Base-by-base conservation (phyloP, 2,888 invertebrate genomes). In the Dryomyza anilis region DNA sequence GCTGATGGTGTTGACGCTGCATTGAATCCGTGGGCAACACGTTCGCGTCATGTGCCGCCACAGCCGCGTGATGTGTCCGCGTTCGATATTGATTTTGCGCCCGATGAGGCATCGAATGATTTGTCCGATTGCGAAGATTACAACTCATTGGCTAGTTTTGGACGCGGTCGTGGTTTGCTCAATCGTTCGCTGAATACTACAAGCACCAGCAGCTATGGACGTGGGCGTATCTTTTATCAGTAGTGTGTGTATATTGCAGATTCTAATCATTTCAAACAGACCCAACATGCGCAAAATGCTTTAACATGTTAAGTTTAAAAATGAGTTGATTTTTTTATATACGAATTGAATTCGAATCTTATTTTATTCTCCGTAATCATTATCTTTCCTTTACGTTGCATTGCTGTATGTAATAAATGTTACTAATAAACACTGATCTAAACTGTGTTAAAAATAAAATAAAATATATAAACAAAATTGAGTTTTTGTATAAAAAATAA, bases 1-100 rank as follows among this genome's bases (percentile, higher is more conserved):
- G 69, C 59, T 23, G 68, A 67, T 53, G 69, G n/a, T n/a, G n/a
- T n/a, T n/a, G n/a, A 69, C 46, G 56, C 43, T 6, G 57, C 68
- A 46, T 33, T 69, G 2, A 75, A 74, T 67, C 74, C 71, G 1
- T 76, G 75, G 75, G 55, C 71, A 43, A 66, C 65, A 25, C 73
- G 74, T 46, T 71, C 72, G 3, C 72, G 71, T 14, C 65, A 64
- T 58, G 67, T 73, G 12, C 75, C 74, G n/a, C 75, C 74, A 14
- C 70, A 64, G 19, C 62, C 69, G 64, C 72, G 73, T 1, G 72
- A 75, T 50, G 55, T 64, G n/a, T 72, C 74, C 12, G 62, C 71
- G 36, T 74, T 74, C 36, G 64, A 68, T 27, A 70, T 75, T 21
- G 70, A 73, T 45, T 66, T 65, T 36, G 65, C 50, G 0, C 53